Conservation (phyloP, 2,888 invertebrate genomes). For the Sipha maydis region DNA sequence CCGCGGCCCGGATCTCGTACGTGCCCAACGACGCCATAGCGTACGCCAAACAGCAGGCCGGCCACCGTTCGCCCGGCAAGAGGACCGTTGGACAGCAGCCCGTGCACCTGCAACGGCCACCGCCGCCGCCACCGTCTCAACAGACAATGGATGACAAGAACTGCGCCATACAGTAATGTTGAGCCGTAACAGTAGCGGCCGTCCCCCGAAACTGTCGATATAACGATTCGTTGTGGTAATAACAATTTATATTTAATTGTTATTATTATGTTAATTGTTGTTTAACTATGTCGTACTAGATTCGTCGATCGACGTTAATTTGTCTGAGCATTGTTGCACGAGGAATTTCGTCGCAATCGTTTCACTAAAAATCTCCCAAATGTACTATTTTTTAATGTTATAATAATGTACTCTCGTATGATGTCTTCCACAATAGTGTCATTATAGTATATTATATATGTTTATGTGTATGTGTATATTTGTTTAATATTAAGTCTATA, state of each 20-base stretch:
- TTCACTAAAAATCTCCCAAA: no score
- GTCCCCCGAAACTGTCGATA: no score
- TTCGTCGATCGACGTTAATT: no score
- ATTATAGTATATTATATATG: background rate
- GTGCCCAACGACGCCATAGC: conserved; percentile 92
- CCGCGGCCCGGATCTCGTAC: conserved; percentile 85
- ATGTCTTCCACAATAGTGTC: background rate
- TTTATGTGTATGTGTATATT: background rate
- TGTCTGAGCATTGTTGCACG: no score
- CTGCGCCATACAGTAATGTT: conserved; percentile 40
- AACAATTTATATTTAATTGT: no score
- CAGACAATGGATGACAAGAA: conserved; percentile 40
- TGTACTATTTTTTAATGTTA: no score
- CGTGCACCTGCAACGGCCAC: background rate
- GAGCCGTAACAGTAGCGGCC: background rate
- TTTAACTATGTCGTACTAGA: no score
- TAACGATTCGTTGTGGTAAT: no score
- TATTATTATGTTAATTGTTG: no score
- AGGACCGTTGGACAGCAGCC: background rate
- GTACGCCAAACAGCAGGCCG: conserved; percentile 70
- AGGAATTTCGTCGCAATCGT: no score
- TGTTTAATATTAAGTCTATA: background rate
- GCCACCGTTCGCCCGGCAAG: conserved; percentile 43
- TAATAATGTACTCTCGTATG: no score
- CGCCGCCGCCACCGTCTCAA: background rate